These are phyloP conservation scores for Lycophotia porphyrea DNA, from an alignment of 2,888 invertebrate genomes.

Conservation along the genomic window DNA sequence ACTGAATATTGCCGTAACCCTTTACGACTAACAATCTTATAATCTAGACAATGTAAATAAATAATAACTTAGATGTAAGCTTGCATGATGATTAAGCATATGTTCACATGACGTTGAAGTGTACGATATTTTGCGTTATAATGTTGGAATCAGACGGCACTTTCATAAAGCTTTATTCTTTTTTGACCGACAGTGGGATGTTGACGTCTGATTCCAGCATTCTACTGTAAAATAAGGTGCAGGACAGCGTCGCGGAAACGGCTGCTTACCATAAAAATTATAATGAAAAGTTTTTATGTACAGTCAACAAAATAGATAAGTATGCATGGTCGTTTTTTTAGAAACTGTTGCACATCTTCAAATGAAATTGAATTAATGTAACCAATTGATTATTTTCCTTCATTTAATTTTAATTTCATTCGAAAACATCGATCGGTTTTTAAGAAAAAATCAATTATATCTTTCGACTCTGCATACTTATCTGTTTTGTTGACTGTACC, in stretches of 20 bases:
- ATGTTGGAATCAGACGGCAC: not conserved
- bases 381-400: no score
- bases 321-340: no score
- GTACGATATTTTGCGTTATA: not conserved
- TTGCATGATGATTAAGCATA: not conserved
- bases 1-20: constrained; percentile 35
- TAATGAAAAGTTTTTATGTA: not conserved
- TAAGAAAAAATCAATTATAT: no score
- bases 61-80: constrained; percentile 17
- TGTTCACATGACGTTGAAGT: not conserved
- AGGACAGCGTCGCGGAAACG: not conserved
- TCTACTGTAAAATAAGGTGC: not conserved
- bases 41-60: constrained; percentile 10
- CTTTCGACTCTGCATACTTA: no score
- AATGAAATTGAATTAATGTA: no score
- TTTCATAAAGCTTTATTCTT: not conserved
- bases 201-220: not conserved
- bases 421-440: no score
- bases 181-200: not conserved
- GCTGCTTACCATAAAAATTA: not conserved
- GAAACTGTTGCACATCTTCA: no score
- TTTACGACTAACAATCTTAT: constrained; percentile 22
- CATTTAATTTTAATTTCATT: no score
- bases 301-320: no score
- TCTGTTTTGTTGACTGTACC: no score